These are phyloP conservation scores for Ctenicera cuprea DNA, from an alignment of 2,888 invertebrate genomes.

Conservation along the genomic window DNA sequence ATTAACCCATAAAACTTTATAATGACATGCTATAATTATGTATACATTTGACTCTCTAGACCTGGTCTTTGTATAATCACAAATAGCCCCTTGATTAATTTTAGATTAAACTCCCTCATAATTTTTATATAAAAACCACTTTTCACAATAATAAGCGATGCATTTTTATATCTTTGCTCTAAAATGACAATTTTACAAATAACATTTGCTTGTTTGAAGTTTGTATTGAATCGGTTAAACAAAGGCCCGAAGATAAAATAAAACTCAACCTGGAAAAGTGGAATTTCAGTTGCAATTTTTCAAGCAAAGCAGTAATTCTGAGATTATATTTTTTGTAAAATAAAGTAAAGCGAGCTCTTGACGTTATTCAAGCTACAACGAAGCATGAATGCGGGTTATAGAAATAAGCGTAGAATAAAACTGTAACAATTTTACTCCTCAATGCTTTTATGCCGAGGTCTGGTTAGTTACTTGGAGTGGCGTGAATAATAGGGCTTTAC, in stretches of 20 bases:
- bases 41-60: no score
- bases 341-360: conserved; percentile 27
- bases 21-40: no score
- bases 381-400: conserved; percentile 40
- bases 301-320: conserved; percentile 16
- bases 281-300: conserved; percentile 2
- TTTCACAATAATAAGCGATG: no score
- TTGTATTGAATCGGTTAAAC: no score
- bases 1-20: no score
- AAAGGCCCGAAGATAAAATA: no score
- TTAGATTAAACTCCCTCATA: no score
- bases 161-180: no score
- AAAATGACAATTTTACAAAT: background rate
- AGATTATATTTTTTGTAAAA: background rate
- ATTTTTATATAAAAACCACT: no score
- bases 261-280: no score
- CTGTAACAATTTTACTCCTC: conserved; percentile 62
- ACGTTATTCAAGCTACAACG: conserved; percentile 35
- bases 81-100: no score
- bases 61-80: no score
- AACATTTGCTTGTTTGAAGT: background rate
- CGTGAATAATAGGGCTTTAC: conserved; percentile 57
- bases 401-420: conserved; percentile 59
- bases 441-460: conserved; percentile 58
- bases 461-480: conserved; percentile 59